Conservation (phyloP, 2,113 vertebrate genomes). For the Eubucco bourcierii region DNA sequence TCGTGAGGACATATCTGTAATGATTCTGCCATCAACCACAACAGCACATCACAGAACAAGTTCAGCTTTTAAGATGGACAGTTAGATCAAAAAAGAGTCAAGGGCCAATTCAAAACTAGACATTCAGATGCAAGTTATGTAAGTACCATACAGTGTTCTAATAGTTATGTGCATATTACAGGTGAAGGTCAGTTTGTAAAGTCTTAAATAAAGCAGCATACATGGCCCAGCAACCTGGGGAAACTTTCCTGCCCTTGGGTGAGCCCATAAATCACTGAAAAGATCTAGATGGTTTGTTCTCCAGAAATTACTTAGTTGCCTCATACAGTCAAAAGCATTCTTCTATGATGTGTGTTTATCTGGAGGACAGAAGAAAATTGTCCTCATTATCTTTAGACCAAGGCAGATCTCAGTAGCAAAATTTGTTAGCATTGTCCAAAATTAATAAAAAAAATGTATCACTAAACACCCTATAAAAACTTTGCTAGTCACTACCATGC, state of each 20-base stretch:
- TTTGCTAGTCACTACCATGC: not conserved
- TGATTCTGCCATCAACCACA: not conserved
- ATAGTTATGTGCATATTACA: not conserved
- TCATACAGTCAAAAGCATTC: not conserved
- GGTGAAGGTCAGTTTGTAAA: not conserved
- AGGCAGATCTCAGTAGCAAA: not conserved
- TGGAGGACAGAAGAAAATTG: not conserved
- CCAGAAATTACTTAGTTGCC: not conserved
- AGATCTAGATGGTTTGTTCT: not conserved
- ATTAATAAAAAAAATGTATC: not conserved
- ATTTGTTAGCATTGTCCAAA: not conserved
- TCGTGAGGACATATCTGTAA: rapidly evolving
- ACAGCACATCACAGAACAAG: not conserved
- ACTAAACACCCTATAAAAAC: too few relatives aligned
- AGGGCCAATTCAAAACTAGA: not conserved
- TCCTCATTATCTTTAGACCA: not conserved
- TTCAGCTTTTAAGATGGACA: not conserved
- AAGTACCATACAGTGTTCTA: not conserved
- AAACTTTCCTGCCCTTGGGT: not conserved
- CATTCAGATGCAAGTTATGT: not conserved
- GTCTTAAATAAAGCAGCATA: not conserved
- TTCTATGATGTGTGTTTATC: not conserved
- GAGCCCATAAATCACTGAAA: not conserved
- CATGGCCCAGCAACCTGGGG: not conserved
- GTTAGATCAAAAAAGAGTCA: not conserved